Conservation (phyloP, 2,888 invertebrate species). For the Blastobasis lacticolella region DNA sequence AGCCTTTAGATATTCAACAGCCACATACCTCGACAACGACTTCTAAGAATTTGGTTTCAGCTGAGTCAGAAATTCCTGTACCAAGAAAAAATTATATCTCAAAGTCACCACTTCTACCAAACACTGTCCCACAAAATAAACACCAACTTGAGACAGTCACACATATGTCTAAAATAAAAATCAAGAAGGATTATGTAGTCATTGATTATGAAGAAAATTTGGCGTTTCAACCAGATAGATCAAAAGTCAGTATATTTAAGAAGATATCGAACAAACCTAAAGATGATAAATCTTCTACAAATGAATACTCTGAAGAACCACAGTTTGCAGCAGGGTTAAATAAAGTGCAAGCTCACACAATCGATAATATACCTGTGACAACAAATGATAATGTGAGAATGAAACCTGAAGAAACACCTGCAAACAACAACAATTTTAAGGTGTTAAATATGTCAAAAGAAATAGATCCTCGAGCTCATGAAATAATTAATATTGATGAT, state of each 20-base stretch:
- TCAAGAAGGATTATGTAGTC: slow-evolving; percentile 70
- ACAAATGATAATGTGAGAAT: slow-evolving; percentile 40
- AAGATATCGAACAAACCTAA: slow-evolving; percentile 86
- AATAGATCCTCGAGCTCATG: slow-evolving; percentile 65
- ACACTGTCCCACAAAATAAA: slow-evolving; percentile 49
- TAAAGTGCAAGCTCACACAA: slow-evolving; percentile 53
- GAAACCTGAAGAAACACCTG: slow-evolving; percentile 52
- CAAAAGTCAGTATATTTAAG: slow-evolving; percentile 90
- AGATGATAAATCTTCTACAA: slow-evolving; percentile 70
- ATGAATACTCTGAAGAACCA: slow-evolving; percentile 55
- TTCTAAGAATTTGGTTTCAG: slow-evolving; percentile 26
- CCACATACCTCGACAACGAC: too few relatives aligned
- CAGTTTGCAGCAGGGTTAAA: slow-evolving; percentile 60
- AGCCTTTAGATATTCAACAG: slow-evolving; percentile 39
- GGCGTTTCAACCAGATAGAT: slow-evolving; percentile 86
- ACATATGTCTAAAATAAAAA: slow-evolving; percentile 50
- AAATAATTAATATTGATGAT: slow-evolving; percentile 66
- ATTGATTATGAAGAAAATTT: slow-evolving; percentile 75
- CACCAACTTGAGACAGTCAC: slow-evolving; percentile 38
- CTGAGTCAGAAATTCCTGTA: slow-evolving; percentile 61
- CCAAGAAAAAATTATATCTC: slow-evolving; percentile 67
- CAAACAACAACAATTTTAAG: slow-evolving; percentile 69
- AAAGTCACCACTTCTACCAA: slow-evolving; percentile 61
- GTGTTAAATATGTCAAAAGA: slow-evolving; percentile 66
- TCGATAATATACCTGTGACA: slow-evolving; percentile 39